Conservation (phyloP, 2,113 vertebrate genomes). For the Cichladusa arquata region DNA sequence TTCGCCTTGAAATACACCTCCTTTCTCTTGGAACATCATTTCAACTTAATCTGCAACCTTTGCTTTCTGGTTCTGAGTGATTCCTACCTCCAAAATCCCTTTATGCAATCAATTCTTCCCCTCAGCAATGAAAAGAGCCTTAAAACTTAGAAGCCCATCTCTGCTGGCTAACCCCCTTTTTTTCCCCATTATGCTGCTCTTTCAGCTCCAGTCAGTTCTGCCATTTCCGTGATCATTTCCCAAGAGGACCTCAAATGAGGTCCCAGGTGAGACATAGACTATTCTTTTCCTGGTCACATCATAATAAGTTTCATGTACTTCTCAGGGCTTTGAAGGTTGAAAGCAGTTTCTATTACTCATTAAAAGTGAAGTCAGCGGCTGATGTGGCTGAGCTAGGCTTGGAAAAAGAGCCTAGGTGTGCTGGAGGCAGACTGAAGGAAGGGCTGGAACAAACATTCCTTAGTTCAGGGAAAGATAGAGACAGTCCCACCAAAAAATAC, state of each 20-base stretch:
- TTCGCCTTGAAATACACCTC: not conserved
- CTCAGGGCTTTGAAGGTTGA: slow-evolving; percentile 43
- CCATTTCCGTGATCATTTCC: slow-evolving; percentile 17
- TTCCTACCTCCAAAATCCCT: not conserved
- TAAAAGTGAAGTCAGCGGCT: slow-evolving; percentile 16
- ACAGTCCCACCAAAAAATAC: not conserved
- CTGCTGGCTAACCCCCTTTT: not conserved
- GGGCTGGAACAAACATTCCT: slow-evolving; percentile 26
- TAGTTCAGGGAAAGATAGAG: not conserved
- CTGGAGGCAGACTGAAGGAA: slow-evolving; percentile 27
- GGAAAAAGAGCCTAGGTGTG: slow-evolving; percentile 26
- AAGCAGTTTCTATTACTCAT: slow-evolving; percentile 48
- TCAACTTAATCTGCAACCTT: not conserved
- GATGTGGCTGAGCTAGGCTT: not conserved
- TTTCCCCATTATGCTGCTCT: not conserved
- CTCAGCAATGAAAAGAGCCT: slow-evolving; percentile 13
- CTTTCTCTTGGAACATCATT: not conserved
- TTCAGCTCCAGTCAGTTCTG: slow-evolving; percentile 21
- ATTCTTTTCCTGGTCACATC: slow-evolving; percentile 32
- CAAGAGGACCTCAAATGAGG: slow-evolving; percentile 42
- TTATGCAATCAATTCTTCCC: not conserved
- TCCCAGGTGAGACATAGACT: not conserved
- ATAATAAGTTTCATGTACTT: slow-evolving; percentile 42
- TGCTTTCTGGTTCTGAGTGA: slow-evolving; percentile 1
- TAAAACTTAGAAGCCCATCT: slow-evolving; percentile 15